A percentile compares a stretch with the other conserved stretches of the same genome.
phyloP scores from a whole-genome alignment of 2,797 vertebrate genomes.

The Spizella passerina region DNA sequence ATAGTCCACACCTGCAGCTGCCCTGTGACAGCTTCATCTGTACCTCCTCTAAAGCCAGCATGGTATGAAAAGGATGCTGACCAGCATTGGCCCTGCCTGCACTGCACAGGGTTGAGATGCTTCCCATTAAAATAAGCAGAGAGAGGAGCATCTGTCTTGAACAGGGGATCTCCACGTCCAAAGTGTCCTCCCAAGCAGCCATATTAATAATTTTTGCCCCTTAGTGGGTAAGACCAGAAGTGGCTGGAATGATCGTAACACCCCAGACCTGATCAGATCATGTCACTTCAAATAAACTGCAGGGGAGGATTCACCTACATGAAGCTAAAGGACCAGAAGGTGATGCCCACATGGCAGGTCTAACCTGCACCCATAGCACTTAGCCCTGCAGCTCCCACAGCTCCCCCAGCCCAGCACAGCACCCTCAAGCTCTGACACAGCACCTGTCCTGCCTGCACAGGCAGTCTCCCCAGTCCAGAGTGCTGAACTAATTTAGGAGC shows the following conservation, averaged over 20 bases:
- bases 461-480: background rate
- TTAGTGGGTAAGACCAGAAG: background rate
- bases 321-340: background rate
- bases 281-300: background rate
- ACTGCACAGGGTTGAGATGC: background rate
- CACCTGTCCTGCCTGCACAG: background rate
- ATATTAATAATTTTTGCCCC: background rate
- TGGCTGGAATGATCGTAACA: background rate
- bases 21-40: background rate
- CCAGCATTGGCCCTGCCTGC: background rate
- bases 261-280: background rate
- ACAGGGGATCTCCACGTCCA: background rate
- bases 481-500: background rate
- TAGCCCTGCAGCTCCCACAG: background rate
- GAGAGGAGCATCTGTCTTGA: background rate
- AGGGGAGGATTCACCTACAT: rapidly evolving
- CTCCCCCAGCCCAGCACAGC: background rate
- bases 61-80: background rate
- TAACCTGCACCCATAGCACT: background rate
- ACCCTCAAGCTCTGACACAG: background rate
- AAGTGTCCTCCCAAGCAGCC: background rate
- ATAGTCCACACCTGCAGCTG: background rate
- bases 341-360: background rate
- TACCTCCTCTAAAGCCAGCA: background rate
- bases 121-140: background rate